Evolutionary conservation across 2,113 vertebrate species (phyloP).

Genomic region (Panurus biarmicus): DNA sequence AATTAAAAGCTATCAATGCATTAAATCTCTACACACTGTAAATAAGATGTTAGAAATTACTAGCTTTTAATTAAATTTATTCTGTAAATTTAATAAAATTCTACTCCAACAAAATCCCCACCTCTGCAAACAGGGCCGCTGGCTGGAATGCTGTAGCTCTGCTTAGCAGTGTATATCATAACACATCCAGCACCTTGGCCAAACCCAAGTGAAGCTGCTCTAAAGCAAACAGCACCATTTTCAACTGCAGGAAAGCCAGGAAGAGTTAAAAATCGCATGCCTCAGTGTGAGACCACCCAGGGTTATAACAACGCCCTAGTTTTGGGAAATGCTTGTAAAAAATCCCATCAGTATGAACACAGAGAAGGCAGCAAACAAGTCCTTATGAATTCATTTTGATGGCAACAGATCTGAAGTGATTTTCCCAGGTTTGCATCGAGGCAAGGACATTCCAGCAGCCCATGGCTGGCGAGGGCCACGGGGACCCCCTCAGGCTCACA

Average conservation of each 20-base stretch:
- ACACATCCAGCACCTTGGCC: neutral
- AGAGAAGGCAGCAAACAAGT: neutral
- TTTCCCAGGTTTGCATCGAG: neutral
- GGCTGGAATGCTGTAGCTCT: neutral
- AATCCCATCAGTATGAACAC: neutral
- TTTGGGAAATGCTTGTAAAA: neutral
- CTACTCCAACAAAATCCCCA: neutral
- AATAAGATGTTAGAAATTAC: conserved; percentile 34
- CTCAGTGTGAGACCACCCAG: conserved; percentile 25
- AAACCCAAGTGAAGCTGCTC: neutral
- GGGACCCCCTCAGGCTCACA: neutral
- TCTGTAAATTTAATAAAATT: conserved; percentile 43
- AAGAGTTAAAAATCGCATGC: neutral
- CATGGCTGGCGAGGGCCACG: accelerated
- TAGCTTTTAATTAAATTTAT: conserved; percentile 43
- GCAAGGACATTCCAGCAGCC: neutral
- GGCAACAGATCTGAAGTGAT: neutral
- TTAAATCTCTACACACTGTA: conserved; percentile 2
- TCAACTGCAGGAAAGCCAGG: neutral
- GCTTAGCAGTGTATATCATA: neutral
- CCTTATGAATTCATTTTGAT: neutral
- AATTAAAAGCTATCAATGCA: conserved; percentile 37
- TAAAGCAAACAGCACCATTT: neutral
- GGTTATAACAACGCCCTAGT: neutral
- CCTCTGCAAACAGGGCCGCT: neutral